Percentiles rank a stretch among this genome's conserved stretches.
Conservation (phyloP, 2,797 vertebrate genomes). For the Arrhamphus sclerolepis region DNA sequence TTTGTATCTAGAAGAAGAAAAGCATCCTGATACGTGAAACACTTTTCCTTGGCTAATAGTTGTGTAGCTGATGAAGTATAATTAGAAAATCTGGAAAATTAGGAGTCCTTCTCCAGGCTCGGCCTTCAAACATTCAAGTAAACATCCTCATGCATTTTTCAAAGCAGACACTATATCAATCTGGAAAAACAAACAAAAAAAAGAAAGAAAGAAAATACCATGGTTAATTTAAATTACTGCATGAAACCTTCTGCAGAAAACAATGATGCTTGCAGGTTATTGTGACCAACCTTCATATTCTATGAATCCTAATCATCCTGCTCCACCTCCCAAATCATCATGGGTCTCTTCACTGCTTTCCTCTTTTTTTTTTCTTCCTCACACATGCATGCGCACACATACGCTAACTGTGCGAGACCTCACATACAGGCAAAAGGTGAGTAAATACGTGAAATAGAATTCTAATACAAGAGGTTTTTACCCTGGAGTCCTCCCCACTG, state of each 20-base stretch:
- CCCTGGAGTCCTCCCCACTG: constrained; percentile 43
- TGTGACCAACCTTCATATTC: neutral
- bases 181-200: neutral
- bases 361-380: neutral
- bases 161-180: no score
- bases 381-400: constrained; percentile 19
- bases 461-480: constrained; percentile 65
- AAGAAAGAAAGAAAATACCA: neutral
- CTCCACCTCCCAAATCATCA: neutral
- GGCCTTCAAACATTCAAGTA: no score
- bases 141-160: no score
- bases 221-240: no score
- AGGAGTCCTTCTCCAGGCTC: no score
- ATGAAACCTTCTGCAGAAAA: neutral
- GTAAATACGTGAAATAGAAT: constrained; percentile 61
- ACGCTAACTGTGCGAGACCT: constrained; percentile 30
- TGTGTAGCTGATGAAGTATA: no score
- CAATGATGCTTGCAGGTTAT: neutral
- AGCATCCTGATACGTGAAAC: no score
- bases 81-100: no score
- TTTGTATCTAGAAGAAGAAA: neutral
- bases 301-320: constrained; percentile 21
- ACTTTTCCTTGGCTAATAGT: no score
- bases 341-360: constrained; percentile 5
- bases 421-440: constrained; percentile 30